Conservation (phyloP, 2,113 vertebrate species). For the Eulacestoma nigropectus region DNA sequence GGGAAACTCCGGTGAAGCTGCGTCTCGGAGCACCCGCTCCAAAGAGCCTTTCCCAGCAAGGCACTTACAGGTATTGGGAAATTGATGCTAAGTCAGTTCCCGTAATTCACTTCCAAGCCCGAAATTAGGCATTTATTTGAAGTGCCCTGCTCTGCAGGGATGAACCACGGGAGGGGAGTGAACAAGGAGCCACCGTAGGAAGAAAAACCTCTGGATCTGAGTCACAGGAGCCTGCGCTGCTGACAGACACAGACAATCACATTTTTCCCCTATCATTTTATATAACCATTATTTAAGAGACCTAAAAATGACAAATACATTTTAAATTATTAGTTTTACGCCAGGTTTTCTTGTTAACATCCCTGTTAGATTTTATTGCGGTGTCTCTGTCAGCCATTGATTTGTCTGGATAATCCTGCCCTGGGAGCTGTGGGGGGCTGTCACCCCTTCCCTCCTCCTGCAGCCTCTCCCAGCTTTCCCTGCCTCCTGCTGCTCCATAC, state of each 20-base stretch:
- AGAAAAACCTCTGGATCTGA: neutral
- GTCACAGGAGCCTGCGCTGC: neutral
- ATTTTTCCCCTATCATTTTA: neutral
- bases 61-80: fast-evolving
- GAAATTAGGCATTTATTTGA: neutral
- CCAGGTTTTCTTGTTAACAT: neutral
- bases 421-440: neutral
- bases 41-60: neutral
- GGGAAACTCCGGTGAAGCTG: fast-evolving
- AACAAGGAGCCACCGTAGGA: neutral
- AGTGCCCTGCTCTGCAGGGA: neutral
- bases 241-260: neutral
- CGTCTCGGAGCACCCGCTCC: neutral
- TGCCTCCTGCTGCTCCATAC: fast-evolving
- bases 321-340: neutral
- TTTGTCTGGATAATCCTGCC: neutral
- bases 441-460: neutral
- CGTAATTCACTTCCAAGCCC: neutral
- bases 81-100: neutral
- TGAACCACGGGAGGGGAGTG: neutral
- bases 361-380: neutral
- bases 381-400: neutral
- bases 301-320: neutral
- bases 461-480: neutral
- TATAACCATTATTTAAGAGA: neutral